Conservation (phyloP, 92 coral and sea anemone genomes). For the Epizoanthus stellaris region DNA sequence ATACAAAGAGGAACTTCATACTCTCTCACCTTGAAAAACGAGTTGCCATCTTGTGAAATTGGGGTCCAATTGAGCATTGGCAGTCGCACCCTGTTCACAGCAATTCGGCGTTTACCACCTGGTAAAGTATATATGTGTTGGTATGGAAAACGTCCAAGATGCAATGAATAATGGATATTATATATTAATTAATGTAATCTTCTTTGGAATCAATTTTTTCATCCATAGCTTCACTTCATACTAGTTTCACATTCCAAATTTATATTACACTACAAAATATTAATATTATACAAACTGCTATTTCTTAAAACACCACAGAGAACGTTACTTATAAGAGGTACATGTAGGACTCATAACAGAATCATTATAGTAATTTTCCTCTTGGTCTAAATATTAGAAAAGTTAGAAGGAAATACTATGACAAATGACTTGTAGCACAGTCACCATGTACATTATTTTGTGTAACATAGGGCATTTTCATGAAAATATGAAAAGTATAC, state of each 20-base stretch:
- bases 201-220: too few relatives aligned
- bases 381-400: not conserved
- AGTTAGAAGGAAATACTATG: not conserved
- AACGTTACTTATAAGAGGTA: not conserved
- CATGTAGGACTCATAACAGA: not conserved
- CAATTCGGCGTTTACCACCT: conserved; percentile 59
- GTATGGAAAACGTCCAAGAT: not conserved
- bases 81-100: conserved; percentile 76
- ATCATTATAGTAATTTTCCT: not conserved
- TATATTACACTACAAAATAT: not conserved
- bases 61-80: conserved; percentile 98
- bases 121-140: conserved; percentile 52
- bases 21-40: conserved; percentile 80
- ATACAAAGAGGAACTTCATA: not conserved
- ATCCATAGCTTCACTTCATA: too few relatives aligned
- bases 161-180: not conserved
- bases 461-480: too few relatives aligned
- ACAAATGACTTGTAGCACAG: too few relatives aligned
- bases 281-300: not conserved
- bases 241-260: too few relatives aligned
- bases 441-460: too few relatives aligned
- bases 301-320: not conserved
- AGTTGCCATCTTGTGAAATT: conserved; percentile 49
- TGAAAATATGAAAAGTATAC: too few relatives aligned
- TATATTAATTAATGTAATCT: too few relatives aligned